Conservation (phyloP, 2,888 invertebrate species). For the Fragum whitleyi region DNA sequence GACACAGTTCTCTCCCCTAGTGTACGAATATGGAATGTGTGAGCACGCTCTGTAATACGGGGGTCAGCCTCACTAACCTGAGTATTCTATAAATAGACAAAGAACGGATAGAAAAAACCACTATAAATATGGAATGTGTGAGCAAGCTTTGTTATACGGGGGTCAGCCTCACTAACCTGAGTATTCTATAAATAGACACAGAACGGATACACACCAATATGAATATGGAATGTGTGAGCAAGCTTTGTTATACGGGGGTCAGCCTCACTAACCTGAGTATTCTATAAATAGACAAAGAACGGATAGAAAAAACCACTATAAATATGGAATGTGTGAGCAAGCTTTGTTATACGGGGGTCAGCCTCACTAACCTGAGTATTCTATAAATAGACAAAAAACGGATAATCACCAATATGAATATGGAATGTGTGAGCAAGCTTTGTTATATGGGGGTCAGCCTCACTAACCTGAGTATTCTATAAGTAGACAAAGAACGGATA, state of each 20-base stretch:
- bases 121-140: slow-evolving; percentile 82
- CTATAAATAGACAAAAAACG: no score
- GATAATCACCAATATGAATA: slow-evolving; percentile 75
- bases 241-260: slow-evolving; percentile 84
- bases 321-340: slow-evolving; percentile 82
- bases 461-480: slow-evolving; percentile 87
- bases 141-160: slow-evolving; percentile 83
- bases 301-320: no score
- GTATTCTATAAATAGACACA: slow-evolving; percentile 86
- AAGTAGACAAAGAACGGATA: slow-evolving; percentile 39
- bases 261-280: slow-evolving; percentile 86
- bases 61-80: slow-evolving; percentile 86
- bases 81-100: slow-evolving; percentile 85
- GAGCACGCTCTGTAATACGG: slow-evolving; percentile 83
- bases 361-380: slow-evolving; percentile 86
- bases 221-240: slow-evolving; percentile 82
- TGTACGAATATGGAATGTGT: slow-evolving; percentile 80
- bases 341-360: slow-evolving; percentile 84
- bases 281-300: slow-evolving; percentile 80
- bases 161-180: slow-evolving; percentile 86
- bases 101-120: no score
- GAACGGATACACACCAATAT: no score
- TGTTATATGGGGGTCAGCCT: slow-evolving; percentile 84
- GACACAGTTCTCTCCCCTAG: slow-evolving; percentile 69
- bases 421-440: slow-evolving; percentile 84